Conservation (phyloP, 2,797 vertebrate species). For the Helicolenus hilgendorfi region DNA sequence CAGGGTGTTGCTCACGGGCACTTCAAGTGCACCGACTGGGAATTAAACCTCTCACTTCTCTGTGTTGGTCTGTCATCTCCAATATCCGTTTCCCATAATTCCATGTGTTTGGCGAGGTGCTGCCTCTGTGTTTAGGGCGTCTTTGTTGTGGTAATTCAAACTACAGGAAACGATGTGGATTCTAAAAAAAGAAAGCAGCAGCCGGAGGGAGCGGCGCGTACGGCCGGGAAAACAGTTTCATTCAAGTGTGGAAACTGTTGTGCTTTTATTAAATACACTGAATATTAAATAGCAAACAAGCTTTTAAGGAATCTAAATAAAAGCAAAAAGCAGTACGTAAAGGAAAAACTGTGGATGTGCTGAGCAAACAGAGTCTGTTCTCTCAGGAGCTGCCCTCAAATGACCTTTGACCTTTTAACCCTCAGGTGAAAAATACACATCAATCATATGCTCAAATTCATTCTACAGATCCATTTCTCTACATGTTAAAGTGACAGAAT, state of each 20-base stretch:
- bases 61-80: neutral
- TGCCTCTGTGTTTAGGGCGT: neutral
- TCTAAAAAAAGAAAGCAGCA: neutral
- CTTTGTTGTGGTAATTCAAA: constrained; percentile 11
- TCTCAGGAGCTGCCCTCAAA: neutral
- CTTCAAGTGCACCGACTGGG: neutral
- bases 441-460: neutral
- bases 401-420: constrained; percentile 21
- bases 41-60: constrained; percentile 1
- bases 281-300: neutral
- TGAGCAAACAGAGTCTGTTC: neutral
- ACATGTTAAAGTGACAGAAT: too few species aligned
- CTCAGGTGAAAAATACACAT: neutral
- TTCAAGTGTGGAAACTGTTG: neutral
- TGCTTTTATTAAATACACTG: constrained; percentile 1
- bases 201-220: neutral
- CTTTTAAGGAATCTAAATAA: neutral
- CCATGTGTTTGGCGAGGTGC: neutral
- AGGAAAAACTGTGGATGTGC: neutral
- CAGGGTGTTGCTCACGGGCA: constrained; percentile 5
- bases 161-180: neutral
- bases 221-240: neutral
- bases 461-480: neutral
- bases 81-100: neutral
- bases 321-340: neutral